These are phyloP conservation scores for Saccopteryx leptura DNA, from an alignment of 2,113 vertebrate species.

Conservation along the genomic window DNA sequence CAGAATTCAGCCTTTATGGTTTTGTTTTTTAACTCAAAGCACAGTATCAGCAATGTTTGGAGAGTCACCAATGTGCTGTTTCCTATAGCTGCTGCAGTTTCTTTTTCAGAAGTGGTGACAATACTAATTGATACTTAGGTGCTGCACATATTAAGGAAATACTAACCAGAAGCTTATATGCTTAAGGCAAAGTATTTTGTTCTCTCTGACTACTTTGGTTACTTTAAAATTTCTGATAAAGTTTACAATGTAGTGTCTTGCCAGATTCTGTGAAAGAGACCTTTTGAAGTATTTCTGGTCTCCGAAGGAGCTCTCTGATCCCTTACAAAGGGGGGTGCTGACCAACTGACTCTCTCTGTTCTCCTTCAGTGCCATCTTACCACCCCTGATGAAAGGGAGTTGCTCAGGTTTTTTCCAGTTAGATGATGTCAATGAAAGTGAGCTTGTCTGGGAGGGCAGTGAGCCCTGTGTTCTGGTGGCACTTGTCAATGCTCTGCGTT, in stretches of 20 bases:
- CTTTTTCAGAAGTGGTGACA: neutral
- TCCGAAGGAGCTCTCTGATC: neutral
- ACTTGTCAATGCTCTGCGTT: neutral
- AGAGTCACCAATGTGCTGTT: neutral
- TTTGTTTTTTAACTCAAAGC: neutral
- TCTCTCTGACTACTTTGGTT: constrained; percentile 35
- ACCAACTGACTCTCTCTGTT: neutral
- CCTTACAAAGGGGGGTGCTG: neutral
- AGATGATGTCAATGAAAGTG: constrained; percentile 13
- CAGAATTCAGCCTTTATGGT: neutral
- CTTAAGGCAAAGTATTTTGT: constrained; percentile 39
- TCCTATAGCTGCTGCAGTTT: neutral
- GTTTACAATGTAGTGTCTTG: neutral
- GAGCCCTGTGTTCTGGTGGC: neutral
- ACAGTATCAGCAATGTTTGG: neutral
- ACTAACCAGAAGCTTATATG: neutral
- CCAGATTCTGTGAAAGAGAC: constrained; percentile 40
- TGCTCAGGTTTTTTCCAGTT: neutral
- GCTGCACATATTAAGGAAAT: neutral
- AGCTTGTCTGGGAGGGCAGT: neutral
- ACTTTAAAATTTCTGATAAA: constrained; percentile 5
- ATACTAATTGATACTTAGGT: neutral
- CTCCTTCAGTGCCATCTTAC: neutral
- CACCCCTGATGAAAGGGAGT: neutral
- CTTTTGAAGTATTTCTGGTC: constrained; percentile 63